Base-by-base conservation (phyloP, 2,113 vertebrate genomes). In the Sturnira hondurensis region DNA sequence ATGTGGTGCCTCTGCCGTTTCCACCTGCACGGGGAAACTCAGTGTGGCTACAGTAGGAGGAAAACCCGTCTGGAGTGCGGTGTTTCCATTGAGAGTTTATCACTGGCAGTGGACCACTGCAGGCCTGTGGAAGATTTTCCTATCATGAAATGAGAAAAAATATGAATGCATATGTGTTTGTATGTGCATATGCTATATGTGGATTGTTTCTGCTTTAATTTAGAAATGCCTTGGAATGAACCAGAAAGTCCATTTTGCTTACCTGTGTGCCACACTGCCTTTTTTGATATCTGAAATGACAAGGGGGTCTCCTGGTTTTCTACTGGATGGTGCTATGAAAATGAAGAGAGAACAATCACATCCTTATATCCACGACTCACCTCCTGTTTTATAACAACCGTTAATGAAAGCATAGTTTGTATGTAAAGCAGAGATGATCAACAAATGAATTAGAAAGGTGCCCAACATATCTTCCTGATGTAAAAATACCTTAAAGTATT, bases 271-370 rank as follows among this genome's bases (percentile, higher is more conserved):
- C 28, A 99, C 99, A 56, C 99, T 99, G 97, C 99, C 99, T 97
- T 99, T 99, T 98, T 99, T 99, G 98, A 99, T 99, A 98, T 99
- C 99, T 28, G 99, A 99, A 98, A 99, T 99, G 98, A 99, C 99
- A 89, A 99, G 98, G 68, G 99, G 99, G 78, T 99, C 99, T 9
- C 99, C 99, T 47, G 99, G 98, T 96, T 99, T 99, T 98, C 99
- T 99, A 83, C 99, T 99, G 96, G 99, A 99, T 36, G 99, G 99
- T 97, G 99, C 99, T 99, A 98, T 52, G 98, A 98, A 33, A 96
- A 96, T 36, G 58, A 93, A 98, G 58, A 97, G 7, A 94, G 52
- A 95, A 68, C 0, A 91, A 19, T 84, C 56, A 94, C 17, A 93
- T 67, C 17, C 97, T 95, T 47, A 73, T 58, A 84, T 14, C 10